Base-by-base conservation (phyloP, 2,113 vertebrate species). In the Camelus dromedarius region DNA sequence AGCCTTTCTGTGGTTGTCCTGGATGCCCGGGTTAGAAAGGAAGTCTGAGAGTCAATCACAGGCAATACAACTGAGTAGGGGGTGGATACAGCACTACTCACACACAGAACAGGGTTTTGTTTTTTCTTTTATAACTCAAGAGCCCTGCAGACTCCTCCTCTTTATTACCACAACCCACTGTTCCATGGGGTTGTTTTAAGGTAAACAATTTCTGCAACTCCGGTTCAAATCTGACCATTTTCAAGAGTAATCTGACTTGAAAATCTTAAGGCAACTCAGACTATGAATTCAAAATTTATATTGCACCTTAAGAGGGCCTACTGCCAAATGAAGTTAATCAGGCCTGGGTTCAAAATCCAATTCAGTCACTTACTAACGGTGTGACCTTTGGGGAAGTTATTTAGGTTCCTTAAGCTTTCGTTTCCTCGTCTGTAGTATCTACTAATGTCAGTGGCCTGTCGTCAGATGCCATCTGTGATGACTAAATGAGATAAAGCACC, bases 231-330 rank as follows among this genome's bases (percentile, higher is more conserved):
- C 52, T 93, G 38, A 89, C 30, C 35, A 82, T 52, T 93, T 88
- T 89, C 67, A 81, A 89, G 48, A 93, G 58, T 6, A 85, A 58
- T 86, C 82, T 89, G 67, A 97, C n/a, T 66, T 75, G 16, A 48
- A 96, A 92, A 96, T 66, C 69, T 91, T 79, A 95, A 96, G 92
- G 42, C 69, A 87, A 87, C 48, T 93, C n/a, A 91, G 54, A 67
- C 22, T 38, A 91, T 42, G 87, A 96, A 95, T 82, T 70, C 82
- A 82, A 83, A 96, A 77, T 46, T 38, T 79, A 79, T 70, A 72
- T 3, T 86, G 35, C 52, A 24, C 52, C 52, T 87, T 93, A 89
- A 89, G 52, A 95, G 11, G 38, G 88, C 30, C 56, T 56, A 69
- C 0, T 91, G 60, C 69, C 79, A 89, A 93, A 2, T 48, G 6